Base-by-base conservation (phyloP, 2,113 vertebrate species). In the Cyprinodon variegatus region DNA sequence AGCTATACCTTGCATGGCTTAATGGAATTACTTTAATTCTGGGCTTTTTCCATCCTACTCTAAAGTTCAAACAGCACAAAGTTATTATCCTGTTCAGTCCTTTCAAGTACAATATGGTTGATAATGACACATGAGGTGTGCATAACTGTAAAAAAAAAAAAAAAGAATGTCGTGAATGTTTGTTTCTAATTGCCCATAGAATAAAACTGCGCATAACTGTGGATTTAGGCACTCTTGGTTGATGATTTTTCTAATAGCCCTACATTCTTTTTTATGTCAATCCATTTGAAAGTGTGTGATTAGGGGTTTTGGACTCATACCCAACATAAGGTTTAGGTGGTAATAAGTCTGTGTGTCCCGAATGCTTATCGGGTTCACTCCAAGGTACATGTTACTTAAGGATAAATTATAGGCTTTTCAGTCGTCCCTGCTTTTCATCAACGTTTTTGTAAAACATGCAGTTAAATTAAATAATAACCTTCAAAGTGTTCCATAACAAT, bases 391-490 rank as follows among this genome's bases (percentile, higher is more conserved):
- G 90, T 88, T 92, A 90, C 80, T 90, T 88, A 85, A 76, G 92
- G 86, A 92, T 90, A 74, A 93, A 82, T 86, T 89, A 93, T 90
- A 63, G 83, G 79, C 73, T 63, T 88, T 92, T 93, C 89, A 94
- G 92, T 95, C 93, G 93, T 86, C 83, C 67, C 29, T 29, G 29
- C 29, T 29, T 29, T 29, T 29, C 29, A 29, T 29, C 29, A 29
- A 4, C 4, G 41, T 4, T 41, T 41, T 6, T 41, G 41, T 41
- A 41, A 41, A 41, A 41, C 41, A 4, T 41, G 41, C 41, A 41
- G 41, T 41, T 41, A 41, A 41, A 29, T 29, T 29, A 29, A 41
- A 41, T 6, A 41, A 41, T 41, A 9, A 6, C 41, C 41, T 9
- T 41, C 29, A 29, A 29, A 9, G 41, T 4, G 41, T 1, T 41